A percentile compares a stretch with the other conserved stretches of the same genome.
Conservation (phyloP, 92 coral and sea anemone genomes). For the Pocillopora grandis region DNA sequence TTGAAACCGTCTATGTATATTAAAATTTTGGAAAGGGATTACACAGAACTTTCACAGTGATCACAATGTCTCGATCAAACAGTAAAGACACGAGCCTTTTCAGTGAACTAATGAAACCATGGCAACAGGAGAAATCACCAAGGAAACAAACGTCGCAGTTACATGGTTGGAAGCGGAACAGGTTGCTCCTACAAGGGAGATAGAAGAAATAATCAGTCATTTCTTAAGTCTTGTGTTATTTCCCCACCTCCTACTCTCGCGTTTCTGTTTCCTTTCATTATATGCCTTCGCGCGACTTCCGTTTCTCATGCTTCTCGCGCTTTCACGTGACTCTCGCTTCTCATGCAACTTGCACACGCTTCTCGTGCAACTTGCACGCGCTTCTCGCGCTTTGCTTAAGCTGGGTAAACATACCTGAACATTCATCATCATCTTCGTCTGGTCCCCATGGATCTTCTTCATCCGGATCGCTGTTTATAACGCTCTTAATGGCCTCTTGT, state of each 20-base stretch:
- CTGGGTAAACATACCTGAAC: conserved; percentile 10
- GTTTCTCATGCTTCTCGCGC: too few species aligned
- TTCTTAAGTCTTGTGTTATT: background rate
- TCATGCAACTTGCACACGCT: background rate
- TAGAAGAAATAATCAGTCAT: background rate
- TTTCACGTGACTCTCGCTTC: background rate
- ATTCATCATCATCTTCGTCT: conserved; percentile 53
- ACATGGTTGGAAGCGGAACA: conserved; percentile 47
- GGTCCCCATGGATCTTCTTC: conserved; percentile 95
- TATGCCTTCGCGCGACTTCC: background rate
- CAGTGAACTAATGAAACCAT: background rate
- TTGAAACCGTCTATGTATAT: too few species aligned
- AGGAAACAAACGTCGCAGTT: conserved; percentile 45
- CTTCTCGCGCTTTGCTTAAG: background rate
- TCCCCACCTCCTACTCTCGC: background rate
- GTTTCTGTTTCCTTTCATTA: background rate
- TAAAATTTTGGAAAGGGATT: too few species aligned
- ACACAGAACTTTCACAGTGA: too few species aligned
- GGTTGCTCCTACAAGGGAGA: conserved; percentile 30
- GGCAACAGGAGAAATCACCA: conserved; percentile 49
- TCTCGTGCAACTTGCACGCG: background rate
- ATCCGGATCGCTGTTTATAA: conserved; percentile 84
- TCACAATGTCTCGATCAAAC: too few species aligned
- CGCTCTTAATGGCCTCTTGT: conserved; percentile 72
- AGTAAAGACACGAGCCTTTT: too few species aligned